Base-by-base conservation (phyloP, 1,140 invertebrate species). In the Camponotus floridanus region DNA sequence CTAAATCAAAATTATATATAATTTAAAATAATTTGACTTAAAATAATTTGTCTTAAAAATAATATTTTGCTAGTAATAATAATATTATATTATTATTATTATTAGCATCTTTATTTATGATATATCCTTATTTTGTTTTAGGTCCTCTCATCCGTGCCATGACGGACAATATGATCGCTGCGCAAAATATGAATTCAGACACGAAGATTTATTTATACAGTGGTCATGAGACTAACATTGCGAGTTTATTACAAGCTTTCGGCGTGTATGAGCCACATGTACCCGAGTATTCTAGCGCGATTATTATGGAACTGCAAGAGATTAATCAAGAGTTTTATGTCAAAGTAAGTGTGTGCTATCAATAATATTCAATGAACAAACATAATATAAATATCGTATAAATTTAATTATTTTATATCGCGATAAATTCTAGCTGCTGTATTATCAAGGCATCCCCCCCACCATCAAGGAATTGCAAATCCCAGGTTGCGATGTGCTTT, bases 221-320 rank as follows among this genome's bases (percentile, higher is more conserved):
- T 4, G 96, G 95, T 9, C 97, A 98, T 91, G 97, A 98, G 91
- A 96, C 96, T 65, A 97, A 97, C 39, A 94, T 98, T 4, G 96
- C 96, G 1, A 96, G 96, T 18, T 87, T 98, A 9, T 94, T 98
- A 86, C 94, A 95, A 15, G 96, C 96, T 0, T 92, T 97, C 18
- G 95, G 95, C 8, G 95, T 97, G 0, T 98, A 96, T 91, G 94
- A 97, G 67, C 93, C 95, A 1, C 95, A 96, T 57, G 95, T 96
- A 71, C 96, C 96, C 0, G 94, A 94, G 55, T 96, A 96, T 87
- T 95, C 96, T 0, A 93, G 96, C 15, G 95, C 95, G 3, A 86
- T 94, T 11, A 88, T 95, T 61, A 21, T 95, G 9, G 95, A 95
- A 85, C 85, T 95, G 21, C 91, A 88, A 7, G 13, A 88, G 21